Conservation (phyloP, 1,140 invertebrate species). For the Stegodyphus mimosarum region DNA sequence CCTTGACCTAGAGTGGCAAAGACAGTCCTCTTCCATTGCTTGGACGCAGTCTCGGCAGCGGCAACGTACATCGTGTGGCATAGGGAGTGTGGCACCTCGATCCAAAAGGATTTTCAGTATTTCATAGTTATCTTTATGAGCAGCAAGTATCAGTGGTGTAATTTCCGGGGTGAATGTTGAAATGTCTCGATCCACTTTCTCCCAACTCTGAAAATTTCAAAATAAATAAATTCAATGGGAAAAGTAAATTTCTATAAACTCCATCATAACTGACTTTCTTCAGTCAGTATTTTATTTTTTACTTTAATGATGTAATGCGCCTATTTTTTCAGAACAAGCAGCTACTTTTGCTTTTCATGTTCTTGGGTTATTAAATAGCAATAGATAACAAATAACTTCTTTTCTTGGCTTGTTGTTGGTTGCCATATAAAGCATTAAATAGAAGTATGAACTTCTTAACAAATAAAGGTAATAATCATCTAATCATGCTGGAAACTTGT, state of each 20-base stretch:
- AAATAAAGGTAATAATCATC: no score
- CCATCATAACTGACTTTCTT: no score
- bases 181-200: constrained; percentile 86
- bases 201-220: constrained; percentile 80
- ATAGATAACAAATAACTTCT: no score
- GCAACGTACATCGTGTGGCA: constrained; percentile 90
- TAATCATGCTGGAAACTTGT: no score
- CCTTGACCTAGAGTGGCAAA: constrained; percentile 87
- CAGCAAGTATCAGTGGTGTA: constrained; percentile 93
- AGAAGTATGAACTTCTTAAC: no score
- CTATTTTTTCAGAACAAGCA: no score
- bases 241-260: not conserved
- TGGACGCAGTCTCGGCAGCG: constrained; percentile 91
- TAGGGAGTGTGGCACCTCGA: constrained; percentile 86
- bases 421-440: no score
- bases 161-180: constrained; percentile 97
- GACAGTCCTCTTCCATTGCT: constrained; percentile 84
- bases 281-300: no score
- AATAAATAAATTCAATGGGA: constrained; percentile 20
- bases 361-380: no score
- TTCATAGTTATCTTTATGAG: constrained; percentile 97
- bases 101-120: constrained; percentile 97
- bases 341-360: no score
- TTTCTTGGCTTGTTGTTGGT: no score
- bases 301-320: no score